phyloP scores from a whole-genome alignment of 1,140 invertebrate genomes.

The Lanistes nyassanus region DNA sequence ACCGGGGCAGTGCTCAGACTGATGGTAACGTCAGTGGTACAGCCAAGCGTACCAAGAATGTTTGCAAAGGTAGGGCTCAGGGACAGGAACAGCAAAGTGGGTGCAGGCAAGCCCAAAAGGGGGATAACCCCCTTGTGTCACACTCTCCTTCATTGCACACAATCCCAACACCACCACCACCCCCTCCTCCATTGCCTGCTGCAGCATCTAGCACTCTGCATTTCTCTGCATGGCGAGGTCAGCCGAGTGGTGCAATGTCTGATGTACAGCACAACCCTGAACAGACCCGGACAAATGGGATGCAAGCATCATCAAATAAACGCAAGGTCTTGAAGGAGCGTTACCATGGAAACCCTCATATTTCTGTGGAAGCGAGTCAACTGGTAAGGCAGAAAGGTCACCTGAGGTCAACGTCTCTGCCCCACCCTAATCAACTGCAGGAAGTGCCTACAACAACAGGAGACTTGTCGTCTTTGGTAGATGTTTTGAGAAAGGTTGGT shows the following conservation, averaged over 20 bases:
- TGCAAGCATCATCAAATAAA: background rate
- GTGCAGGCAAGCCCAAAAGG: background rate
- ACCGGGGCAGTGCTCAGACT: no score
- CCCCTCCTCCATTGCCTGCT: slow-evolving; percentile 33
- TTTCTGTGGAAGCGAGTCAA: slow-evolving; percentile 35
- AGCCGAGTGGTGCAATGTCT: no score
- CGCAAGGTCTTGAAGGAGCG: slow-evolving; percentile 11
- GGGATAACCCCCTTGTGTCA: background rate
- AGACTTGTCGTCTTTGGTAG: slow-evolving; percentile 37
- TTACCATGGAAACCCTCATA: slow-evolving; percentile 16
- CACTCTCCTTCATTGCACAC: background rate
- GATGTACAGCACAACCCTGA: no score
- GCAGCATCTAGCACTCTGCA: slow-evolving; percentile 18
- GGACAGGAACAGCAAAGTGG: slow-evolving; percentile 23
- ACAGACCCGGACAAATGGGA: background rate
- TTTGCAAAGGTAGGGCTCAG: slow-evolving; percentile 17
- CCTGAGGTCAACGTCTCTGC: slow-evolving; percentile 37
- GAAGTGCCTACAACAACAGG: slow-evolving; percentile 33
- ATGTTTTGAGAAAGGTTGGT: slow-evolving; percentile 49
- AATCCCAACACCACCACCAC: slow-evolving; percentile 22
- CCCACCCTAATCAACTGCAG: slow-evolving; percentile 44
- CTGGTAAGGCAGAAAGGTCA: slow-evolving; percentile 39
- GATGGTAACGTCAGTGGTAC: no score
- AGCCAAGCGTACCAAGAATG: no score
- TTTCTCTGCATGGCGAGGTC: no score